Base-by-base conservation (phyloP, 2,888 invertebrate species). In the Tortricodes alternella region DNA sequence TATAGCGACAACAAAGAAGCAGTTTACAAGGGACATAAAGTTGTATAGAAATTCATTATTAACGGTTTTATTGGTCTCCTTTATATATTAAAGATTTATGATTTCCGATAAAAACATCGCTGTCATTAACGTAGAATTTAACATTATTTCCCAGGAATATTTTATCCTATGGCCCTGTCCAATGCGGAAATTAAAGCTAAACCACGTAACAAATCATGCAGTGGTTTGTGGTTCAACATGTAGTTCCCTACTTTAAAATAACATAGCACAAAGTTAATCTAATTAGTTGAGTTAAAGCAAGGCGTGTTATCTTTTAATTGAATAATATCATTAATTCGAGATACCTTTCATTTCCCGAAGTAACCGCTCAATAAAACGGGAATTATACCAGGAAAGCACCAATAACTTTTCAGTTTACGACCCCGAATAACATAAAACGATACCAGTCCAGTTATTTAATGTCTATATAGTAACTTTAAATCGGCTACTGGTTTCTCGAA, bases 401-500 rank as follows among this genome's bases (percentile, higher is more conserved):
- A 39, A 56, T 60, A 60, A 58, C 53, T 53, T 60, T 44, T 41
- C 16, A 27, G 21, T 57, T 60, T 60, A 60, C 46, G 57, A 50
- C 49, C 19, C 13, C 11, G 44, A 16, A 15, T 32, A 49, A 49
- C 58, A 53, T 60, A 37, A 60, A 60, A 49, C 39, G 53, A 53
- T 60, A 53, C 58, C 52, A 57, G 53, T 43, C 44, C 48, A 38
- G 49, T 56, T 32, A 38, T 50, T 49, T 18, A 44, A 50, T 56
- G 44, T 50, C 44, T 37, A 56, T 44, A 56, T 41, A 24, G 41
- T 56, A 50, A 23, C 23, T 37, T 38, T 56, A 34, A 50, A 49
- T 58, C 48, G 11, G 66, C 66, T 65, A 63, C 71, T 66, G 65
- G 62, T 68, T 64, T 60, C 61, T 58, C 53, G 55, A 43, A 58